These are phyloP conservation scores for Silvanus unidentatus DNA, from an alignment of 2,888 invertebrate genomes.

Conservation along the genomic window DNA sequence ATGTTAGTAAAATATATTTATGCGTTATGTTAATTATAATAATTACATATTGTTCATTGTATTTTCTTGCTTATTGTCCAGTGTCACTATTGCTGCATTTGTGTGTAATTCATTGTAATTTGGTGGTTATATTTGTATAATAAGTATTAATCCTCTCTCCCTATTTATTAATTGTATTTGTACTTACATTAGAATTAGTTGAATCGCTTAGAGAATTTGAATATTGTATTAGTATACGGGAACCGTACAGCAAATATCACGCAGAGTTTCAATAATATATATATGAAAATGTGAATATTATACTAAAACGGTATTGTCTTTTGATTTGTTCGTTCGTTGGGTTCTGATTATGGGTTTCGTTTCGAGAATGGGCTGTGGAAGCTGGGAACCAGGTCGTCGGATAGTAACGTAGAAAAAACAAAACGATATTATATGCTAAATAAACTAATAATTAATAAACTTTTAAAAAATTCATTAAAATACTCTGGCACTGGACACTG, in stretches of 20 bases:
- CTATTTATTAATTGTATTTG: constrained; percentile 44
- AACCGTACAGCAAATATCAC: constrained; percentile 15
- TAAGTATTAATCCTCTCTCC: constrained; percentile 31
- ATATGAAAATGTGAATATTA: too few relatives aligned
- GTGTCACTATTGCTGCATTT: constrained; percentile 47
- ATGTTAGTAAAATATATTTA: constrained; percentile 25
- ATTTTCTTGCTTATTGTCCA: constrained; percentile 48
- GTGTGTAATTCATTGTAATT: constrained; percentile 46
- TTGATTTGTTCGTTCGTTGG: constrained; percentile 28
- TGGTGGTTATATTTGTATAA: constrained; percentile 46
- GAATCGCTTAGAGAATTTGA: constrained; percentile 39
- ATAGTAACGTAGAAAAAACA: constrained; percentile 28
- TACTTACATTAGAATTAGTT: constrained; percentile 44
- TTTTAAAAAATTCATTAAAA: constrained; percentile 15
- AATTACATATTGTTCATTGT: constrained; percentile 32
- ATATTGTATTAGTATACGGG: constrained; percentile 24
- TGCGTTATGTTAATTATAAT: constrained; percentile 24
- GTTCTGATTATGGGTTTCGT: constrained; percentile 40
- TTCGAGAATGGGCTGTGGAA: constrained; percentile 40
- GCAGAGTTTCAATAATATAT: constrained; percentile 15
- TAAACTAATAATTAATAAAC: neutral
- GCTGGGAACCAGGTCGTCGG: constrained; percentile 42
- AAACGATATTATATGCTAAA: constrained; percentile 18
- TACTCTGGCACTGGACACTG: constrained; percentile 46
- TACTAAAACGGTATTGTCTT: constrained; percentile 15